Conservation (phyloP, 92 coral and sea anemone genomes). For the Diadumene lineata region DNA sequence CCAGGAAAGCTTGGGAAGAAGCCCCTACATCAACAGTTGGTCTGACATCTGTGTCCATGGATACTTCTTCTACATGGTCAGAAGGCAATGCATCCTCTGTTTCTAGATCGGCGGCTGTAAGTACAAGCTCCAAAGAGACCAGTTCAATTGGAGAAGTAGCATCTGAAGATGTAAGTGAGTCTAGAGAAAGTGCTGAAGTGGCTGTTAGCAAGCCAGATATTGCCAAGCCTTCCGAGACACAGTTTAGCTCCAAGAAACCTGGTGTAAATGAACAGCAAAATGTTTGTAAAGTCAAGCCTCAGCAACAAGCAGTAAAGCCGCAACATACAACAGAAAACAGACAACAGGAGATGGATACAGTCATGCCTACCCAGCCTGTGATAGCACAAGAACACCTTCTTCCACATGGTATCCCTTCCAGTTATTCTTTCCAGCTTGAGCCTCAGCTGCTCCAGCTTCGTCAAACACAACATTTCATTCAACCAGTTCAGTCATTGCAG, state of each 20-base stretch:
- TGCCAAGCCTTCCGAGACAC: constrained; percentile 62
- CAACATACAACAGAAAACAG: constrained; percentile 72
- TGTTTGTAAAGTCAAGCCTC: constrained; percentile 95
- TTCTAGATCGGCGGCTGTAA: constrained; percentile 53
- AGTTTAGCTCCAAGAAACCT: constrained; percentile 72
- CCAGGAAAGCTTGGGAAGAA: constrained; percentile 79
- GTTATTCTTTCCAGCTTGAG: constrained; percentile 66
- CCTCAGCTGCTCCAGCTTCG: constrained; percentile 56
- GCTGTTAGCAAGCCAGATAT: constrained; percentile 63
- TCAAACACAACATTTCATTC: constrained; percentile 68
- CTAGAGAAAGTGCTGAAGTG: constrained; percentile 61
- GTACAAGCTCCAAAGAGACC: constrained; percentile 43
- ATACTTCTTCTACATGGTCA: constrained; percentile 52
- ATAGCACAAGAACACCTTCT: constrained; percentile 67
- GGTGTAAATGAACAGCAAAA: constrained; percentile 87
- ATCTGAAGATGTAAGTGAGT: constrained; percentile 42
- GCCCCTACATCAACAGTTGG: constrained; percentile 42
- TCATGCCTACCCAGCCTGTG: constrained; percentile 55
- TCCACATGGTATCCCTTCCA: constrained; percentile 60
- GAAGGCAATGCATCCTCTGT: constrained; percentile 48
- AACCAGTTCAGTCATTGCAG: constrained; percentile 74
- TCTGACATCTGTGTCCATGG: constrained; percentile 26
- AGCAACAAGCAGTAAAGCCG: constrained; percentile 84
- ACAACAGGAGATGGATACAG: constrained; percentile 60
- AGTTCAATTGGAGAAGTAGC: constrained; percentile 45